phyloP scores from a whole-genome alignment of 2,888 invertebrate genomes.

The Cephus nigrinus region DNA sequence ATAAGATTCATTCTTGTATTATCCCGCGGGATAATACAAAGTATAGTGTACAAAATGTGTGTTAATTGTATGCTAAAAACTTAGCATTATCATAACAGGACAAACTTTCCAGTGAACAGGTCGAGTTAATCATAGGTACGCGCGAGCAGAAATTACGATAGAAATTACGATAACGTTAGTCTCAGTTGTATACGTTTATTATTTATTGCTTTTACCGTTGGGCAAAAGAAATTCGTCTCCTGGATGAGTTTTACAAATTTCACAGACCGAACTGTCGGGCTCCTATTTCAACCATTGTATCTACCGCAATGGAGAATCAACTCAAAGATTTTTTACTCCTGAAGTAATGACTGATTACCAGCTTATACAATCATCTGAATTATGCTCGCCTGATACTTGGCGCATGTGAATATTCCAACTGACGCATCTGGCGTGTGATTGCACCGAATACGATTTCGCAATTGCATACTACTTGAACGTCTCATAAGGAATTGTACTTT shows the following conservation, averaged over 20 bases:
- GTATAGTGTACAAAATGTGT: slow-evolving; percentile 19
- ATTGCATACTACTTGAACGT: background rate
- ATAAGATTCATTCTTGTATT: background rate
- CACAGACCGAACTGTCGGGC: background rate
- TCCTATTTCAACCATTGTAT: background rate
- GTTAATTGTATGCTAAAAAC: slow-evolving; percentile 28
- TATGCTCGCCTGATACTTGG: slow-evolving; percentile 43
- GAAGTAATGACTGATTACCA: background rate
- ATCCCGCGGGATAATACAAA: background rate
- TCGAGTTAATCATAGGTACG: slow-evolving; percentile 14
- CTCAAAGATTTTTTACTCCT: background rate
- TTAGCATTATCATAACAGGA: slow-evolving; percentile 26
- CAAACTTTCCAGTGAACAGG: slow-evolving; percentile 32
- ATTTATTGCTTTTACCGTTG: background rate
- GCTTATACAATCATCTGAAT: background rate
- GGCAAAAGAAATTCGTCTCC: background rate
- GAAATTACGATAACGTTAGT: background rate
- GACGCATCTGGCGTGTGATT: slow-evolving; percentile 31
- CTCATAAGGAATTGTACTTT: background rate
- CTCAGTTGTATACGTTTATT: background rate
- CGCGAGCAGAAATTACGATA: background rate
- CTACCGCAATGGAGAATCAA: background rate
- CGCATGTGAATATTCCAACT: slow-evolving; percentile 41
- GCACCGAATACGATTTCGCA: background rate
- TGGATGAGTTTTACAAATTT: background rate